Evolutionary conservation across 1,140 invertebrate genomes (phyloP).

Genomic region (Lepeophtheirus salmonis): DNA sequence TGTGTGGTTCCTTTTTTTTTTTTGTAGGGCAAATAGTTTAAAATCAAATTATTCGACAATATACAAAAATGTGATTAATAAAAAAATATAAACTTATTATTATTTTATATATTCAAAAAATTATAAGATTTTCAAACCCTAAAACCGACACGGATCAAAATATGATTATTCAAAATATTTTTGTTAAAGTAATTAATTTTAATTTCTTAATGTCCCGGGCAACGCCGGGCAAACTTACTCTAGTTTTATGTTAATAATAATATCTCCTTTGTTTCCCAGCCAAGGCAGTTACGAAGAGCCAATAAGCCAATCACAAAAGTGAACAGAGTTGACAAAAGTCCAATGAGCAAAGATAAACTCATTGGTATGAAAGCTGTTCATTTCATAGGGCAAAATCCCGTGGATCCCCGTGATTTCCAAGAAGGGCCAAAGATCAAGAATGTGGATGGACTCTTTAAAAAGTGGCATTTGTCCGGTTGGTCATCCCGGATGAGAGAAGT

Average conservation of each 20-base stretch:
- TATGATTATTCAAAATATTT: background rate
- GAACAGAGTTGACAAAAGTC: too few relatives aligned
- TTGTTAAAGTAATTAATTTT: background rate
- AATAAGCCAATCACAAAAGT: too few relatives aligned
- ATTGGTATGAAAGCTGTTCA: conserved; percentile 6
- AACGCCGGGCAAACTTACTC: background rate
- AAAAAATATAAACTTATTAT: too few relatives aligned
- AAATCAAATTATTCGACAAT: too few relatives aligned
- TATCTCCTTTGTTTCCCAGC: too few relatives aligned
- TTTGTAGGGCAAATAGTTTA: too few relatives aligned
- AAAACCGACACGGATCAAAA: too few relatives aligned
- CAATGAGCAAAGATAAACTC: background rate
- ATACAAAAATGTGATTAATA: too few relatives aligned
- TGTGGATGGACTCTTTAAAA: background rate
- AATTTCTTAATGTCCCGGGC: background rate
- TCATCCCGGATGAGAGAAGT: background rate
- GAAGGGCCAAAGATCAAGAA: background rate
- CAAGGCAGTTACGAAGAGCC: too few relatives aligned
- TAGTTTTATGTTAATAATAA: background rate
- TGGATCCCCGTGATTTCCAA: background rate
- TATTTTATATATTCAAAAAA: too few relatives aligned
- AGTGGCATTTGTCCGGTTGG: conserved; percentile 3
- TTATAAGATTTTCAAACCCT: too few relatives aligned
- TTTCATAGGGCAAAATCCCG: conserved; percentile 6
- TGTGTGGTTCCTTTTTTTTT: too few relatives aligned